phyloP scores from a whole-genome alignment of 2,113 vertebrate species.

The Dissostichus mawsoni region DNA sequence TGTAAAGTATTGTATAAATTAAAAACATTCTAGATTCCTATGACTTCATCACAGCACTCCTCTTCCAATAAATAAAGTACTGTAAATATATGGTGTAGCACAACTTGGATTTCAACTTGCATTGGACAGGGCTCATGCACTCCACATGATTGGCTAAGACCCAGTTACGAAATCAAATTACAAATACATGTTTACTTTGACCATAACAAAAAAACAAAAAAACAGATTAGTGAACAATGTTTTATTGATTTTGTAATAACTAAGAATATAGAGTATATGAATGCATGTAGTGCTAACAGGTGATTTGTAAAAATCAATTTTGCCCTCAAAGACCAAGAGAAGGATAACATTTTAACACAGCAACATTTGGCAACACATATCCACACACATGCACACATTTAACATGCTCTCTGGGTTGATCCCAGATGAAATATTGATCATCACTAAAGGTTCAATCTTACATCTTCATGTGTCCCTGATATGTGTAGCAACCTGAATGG shows the following conservation, averaged over 20 bases:
- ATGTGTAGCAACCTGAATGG: constrained; percentile 59
- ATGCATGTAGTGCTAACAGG: neutral
- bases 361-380: constrained; percentile 20
- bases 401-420: constrained; percentile 50
- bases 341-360: neutral
- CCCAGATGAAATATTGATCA: constrained; percentile 75
- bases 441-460: constrained; percentile 70
- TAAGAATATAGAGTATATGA: neutral
- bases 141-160: constrained; percentile 6
- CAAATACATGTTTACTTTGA: neutral
- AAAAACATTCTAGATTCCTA: neutral
- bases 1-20: constrained; percentile 1
- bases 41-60: neutral
- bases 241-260: neutral
- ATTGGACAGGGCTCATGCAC: neutral
- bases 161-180: neutral
- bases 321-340: constrained; percentile 2
- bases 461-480: constrained; percentile 59
- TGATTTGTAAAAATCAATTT: neutral
- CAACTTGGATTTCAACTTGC: neutral
- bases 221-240: no score
- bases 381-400: constrained; percentile 14
- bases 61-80: neutral
- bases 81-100: neutral
- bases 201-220: no score